These are phyloP conservation scores for Mayetiola destructor DNA, from an alignment of 2,888 invertebrate species.

Conservation along the genomic window DNA sequence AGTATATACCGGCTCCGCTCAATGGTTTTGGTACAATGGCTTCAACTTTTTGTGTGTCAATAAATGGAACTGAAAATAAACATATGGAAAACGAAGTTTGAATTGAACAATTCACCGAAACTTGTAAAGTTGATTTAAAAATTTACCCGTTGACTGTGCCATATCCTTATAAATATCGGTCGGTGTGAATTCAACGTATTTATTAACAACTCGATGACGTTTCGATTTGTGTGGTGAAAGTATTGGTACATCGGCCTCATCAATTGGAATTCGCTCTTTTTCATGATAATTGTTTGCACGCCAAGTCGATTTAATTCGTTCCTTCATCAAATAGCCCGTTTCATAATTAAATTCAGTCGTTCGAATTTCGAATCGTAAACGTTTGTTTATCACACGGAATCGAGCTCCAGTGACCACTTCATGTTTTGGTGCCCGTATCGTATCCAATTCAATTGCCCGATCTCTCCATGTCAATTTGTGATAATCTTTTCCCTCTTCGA, in stretches of 20 bases:
- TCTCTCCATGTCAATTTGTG: conserved; percentile 54
- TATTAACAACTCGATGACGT: conserved; percentile 32
- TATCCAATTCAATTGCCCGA: conserved; percentile 58
- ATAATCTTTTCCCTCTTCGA: conserved; percentile 44
- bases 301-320: conserved; percentile 35
- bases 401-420: conserved; percentile 48
- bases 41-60: conserved; percentile 38
- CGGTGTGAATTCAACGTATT: conserved; percentile 37
- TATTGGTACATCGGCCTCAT: conserved; percentile 32
- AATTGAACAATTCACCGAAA: neutral
- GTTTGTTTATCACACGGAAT: conserved; percentile 55
- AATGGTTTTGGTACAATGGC: conserved; percentile 36
- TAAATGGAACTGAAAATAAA: conserved; percentile 35
- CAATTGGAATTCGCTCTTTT: conserved; percentile 28
- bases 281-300: conserved; percentile 31
- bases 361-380: conserved; percentile 60
- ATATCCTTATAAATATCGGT: conserved; percentile 39
- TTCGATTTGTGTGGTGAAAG: conserved; percentile 21
- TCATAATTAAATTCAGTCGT: conserved; percentile 53
- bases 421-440: conserved; percentile 45
- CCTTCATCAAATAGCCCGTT: conserved; percentile 43
- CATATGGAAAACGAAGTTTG: neutral
- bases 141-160: conserved; percentile 38
- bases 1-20: conserved; percentile 30
- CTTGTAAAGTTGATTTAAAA: neutral